Base-by-base conservation (phyloP, 1,140 invertebrate species). In the Panonychus citri region DNA sequence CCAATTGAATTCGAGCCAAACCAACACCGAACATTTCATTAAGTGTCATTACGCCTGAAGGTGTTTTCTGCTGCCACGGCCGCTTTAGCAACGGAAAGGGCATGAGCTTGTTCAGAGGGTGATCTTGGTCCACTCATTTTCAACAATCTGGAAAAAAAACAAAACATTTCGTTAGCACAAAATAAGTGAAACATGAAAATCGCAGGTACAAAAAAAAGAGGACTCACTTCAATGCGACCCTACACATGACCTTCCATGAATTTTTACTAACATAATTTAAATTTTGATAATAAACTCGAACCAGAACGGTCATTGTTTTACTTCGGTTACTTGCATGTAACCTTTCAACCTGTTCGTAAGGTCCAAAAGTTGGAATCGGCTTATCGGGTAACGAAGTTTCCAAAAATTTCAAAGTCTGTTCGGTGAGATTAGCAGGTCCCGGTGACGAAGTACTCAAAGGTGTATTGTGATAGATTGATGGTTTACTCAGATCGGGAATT, bases 381-480 rank as follows among this genome's bases (percentile, higher is more conserved):
- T 88, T 80, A 63, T 87, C 84, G 63, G 82, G 83, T 67, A 85
- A 82, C 69, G 89, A 83, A 71, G 84, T 81, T 60, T 70, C 68
- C 83, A 46, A 24, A 21, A n/a, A 21, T 8, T 21, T n/a, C 21
- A 46, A 10, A 2, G 43, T 24, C 21, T 46, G n/a, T 19, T 46
- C 81, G 42, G 83, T 85, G 37, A 86, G 69, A 57, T 82, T 81
- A 46, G 81, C 76, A 39, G 79, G 15, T 13, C 21, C n/a, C n/a
- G n/a, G n/a, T n/a, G n/a, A n/a, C n/a, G n/a, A n/a, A n/a, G 49
- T 27, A 46, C n/a, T 19, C 15, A 3, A 10, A 5, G 26, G 25
- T 43, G 48, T 48, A 74, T 90, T 85, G 73, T 93, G 88, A 72
- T 86, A 91, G 62, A 91, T 81, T 19, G 86, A 91, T 55, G 81